These are phyloP conservation scores for Salvelinus alpinus DNA, from an alignment of 2,113 vertebrate species.

Conservation along the genomic window DNA sequence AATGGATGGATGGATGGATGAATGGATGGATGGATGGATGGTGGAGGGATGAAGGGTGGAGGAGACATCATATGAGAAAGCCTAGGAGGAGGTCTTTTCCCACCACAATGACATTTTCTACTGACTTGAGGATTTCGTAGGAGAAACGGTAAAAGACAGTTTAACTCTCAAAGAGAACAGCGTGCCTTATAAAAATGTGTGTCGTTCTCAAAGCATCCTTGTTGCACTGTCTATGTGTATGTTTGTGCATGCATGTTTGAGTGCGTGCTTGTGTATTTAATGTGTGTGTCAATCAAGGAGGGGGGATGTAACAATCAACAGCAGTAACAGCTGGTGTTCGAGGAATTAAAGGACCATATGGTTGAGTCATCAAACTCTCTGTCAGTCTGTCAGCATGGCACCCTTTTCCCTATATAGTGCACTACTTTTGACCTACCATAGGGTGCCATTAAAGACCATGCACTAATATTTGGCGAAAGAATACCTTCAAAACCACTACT, in stretches of 20 bases:
- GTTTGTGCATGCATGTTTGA: neutral
- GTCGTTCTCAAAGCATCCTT: neutral
- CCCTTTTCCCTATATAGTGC: neutral
- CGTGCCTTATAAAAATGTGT: too few relatives aligned
- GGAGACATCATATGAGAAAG: conserved; percentile 43
- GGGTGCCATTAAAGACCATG: too few relatives aligned
- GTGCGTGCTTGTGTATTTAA: neutral
- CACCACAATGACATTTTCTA: conserved; percentile 27
- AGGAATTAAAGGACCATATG: conserved; percentile 50
- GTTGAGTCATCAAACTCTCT: conserved; percentile 43
- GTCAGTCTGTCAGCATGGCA: conserved; percentile 52
- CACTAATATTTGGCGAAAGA: too few relatives aligned
- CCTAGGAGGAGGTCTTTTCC: conserved; percentile 50
- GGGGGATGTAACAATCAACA: neutral
- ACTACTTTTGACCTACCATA: too few relatives aligned
- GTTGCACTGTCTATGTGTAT: neutral
- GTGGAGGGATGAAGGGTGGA: neutral
- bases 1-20: neutral
- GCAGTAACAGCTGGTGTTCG: conserved; percentile 45
- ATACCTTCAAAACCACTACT: too few relatives aligned
- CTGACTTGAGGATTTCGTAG: neutral
- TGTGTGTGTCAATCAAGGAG: neutral
- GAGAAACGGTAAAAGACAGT: neutral
- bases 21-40: neutral
- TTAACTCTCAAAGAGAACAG: too few relatives aligned